Percentiles rank a stretch among this genome's conserved stretches.
Evolutionary conservation across 2,888 invertebrate species (phyloP).

Genomic region (Zygothrica quintamaculata): DNA sequence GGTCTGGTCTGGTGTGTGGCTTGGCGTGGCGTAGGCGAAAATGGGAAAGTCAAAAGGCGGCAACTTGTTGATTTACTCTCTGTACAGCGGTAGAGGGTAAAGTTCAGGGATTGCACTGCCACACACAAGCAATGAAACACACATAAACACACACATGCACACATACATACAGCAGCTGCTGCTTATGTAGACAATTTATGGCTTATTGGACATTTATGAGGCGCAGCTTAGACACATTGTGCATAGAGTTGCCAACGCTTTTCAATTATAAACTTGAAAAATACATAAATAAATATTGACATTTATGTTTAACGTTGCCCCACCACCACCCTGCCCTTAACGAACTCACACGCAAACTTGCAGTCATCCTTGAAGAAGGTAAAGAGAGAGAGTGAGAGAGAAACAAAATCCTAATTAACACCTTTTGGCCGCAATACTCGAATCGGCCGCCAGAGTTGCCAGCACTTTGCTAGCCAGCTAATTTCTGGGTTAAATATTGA

Average conservation of each 20-base stretch:
- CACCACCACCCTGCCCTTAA: too few relatives aligned
- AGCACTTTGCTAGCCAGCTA: constrained; percentile 54
- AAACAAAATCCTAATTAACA: constrained; percentile 69
- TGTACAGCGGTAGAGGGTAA: constrained; percentile 15
- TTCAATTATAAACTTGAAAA: constrained; percentile 33
- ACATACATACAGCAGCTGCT: constrained; percentile 4
- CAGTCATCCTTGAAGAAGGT: constrained; percentile 29
- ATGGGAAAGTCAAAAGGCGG: constrained; percentile 73
- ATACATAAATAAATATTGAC: constrained; percentile 69
- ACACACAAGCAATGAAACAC: constrained; percentile 3
- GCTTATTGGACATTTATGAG: constrained; percentile 57
- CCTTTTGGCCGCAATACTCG: constrained; percentile 45
- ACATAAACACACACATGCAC: too few relatives aligned
- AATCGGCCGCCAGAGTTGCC: constrained; percentile 33
- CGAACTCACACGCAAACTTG: too few relatives aligned
- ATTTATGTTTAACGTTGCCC: constrained; percentile 64
- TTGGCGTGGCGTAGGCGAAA: constrained; percentile 63
- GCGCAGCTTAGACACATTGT: constrained; percentile 52
- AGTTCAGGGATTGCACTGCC: constrained; percentile 30
- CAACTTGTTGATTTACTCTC: constrained; percentile 29
- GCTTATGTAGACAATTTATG: constrained; percentile 47
- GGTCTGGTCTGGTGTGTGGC: constrained; percentile 1
- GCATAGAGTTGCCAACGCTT: constrained; percentile 14
- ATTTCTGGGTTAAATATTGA: constrained; percentile 78
- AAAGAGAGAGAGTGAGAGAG: too few relatives aligned